Evolutionary conservation across 2,888 invertebrate genomes (phyloP), one percentile per base, ranked within the genome.

Genomic region (Bombyx huttoni): DNA sequence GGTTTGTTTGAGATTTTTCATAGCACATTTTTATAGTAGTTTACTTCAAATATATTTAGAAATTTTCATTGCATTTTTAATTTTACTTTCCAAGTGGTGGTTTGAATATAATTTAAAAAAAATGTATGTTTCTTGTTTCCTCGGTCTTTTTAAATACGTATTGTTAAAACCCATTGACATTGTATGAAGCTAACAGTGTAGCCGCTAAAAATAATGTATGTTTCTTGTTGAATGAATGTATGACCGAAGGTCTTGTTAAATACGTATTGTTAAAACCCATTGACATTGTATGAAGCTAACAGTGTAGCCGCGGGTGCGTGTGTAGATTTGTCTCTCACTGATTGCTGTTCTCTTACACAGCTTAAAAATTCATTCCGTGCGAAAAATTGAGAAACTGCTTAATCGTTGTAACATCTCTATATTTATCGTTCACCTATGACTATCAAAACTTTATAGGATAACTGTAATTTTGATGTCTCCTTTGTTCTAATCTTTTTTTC

Each of bases 11-110:
- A 70, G 68, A 70, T 69, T 60, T 68, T 70, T 67, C 66, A 70
- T 70, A 74, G 73, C 73, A 74, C 73, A 66, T 72, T 66, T 68
- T 51, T 68, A 66, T 67, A 58, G 73, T 78, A 78, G 77, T 68
- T 68, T 72, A 71, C 69, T 75, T 75, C 73, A 74, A 62, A 63
- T 76, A 70, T 69, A 62, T 63, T 70, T 73, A 74, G 73, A 69
- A 59, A 64, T 64, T 60, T 60, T 69, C 59, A 65, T 58, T 67
- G 67, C 71, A 70, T 74, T 69, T 69, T 69, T 67, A 61, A 64
- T 64, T 65, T 64, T 61, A 50, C 58, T 64, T 65, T 64, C 24
- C 13, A 46, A 54, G 59, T 63, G 64, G 63, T 65, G 64, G 56
- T 64, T 54, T 61, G 60, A 54, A 57, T 46, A 35, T 49, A 10